Evolutionary conservation across 2,797 vertebrate genomes (phyloP).

Genomic region (Mormyrops boulengeri): DNA sequence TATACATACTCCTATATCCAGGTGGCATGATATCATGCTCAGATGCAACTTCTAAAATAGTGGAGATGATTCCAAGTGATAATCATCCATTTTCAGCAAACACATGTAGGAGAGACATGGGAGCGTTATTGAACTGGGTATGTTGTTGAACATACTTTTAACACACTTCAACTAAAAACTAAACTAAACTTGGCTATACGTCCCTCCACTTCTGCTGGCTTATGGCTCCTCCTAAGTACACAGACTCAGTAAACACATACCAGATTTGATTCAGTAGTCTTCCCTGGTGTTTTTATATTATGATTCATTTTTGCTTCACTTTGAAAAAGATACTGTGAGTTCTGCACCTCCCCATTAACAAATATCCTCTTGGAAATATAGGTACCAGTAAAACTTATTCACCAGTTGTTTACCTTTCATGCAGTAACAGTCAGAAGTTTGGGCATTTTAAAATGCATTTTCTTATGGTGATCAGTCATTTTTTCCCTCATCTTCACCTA

Average conservation of each 20-base stretch:
- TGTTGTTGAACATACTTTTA: background rate
- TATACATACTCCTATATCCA: background rate
- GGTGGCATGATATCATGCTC: background rate
- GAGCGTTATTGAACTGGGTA: background rate
- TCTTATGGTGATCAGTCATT: background rate
- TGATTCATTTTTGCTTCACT: background rate
- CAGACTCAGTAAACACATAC: background rate
- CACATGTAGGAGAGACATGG: background rate
- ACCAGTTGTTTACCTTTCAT: background rate
- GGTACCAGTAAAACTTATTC: background rate
- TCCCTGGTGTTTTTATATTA: background rate
- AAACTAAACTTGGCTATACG: background rate
- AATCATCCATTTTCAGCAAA: background rate
- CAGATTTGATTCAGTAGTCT: background rate
- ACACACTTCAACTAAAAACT: background rate
- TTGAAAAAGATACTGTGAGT: background rate
- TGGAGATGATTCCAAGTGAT: background rate
- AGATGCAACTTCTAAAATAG: background rate
- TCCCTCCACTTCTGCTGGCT: background rate
- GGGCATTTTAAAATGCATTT: background rate
- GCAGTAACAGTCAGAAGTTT: background rate
- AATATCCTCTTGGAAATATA: background rate
- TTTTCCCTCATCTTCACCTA: background rate
- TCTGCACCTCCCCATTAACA: background rate
- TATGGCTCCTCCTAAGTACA: background rate